These are phyloP conservation scores for Paralvinella palmiformis DNA, from an alignment of 1,140 invertebrate genomes.

Conservation along the genomic window DNA sequence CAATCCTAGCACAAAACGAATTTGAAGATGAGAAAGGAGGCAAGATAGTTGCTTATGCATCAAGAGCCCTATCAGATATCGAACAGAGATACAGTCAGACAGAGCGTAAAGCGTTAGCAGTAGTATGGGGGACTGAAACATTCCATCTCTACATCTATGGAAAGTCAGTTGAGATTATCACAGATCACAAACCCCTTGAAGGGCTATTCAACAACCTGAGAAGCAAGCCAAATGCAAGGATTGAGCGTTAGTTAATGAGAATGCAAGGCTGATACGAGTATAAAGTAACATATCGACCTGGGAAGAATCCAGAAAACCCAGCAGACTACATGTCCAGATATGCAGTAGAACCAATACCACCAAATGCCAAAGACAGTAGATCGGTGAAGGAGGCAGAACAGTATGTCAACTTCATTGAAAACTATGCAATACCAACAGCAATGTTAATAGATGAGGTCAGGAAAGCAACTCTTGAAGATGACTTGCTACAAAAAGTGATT, in stretches of 20 bases:
- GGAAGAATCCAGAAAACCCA: background rate
- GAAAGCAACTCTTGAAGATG: slow-evolving; percentile 2
- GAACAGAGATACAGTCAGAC: slow-evolving; percentile 9
- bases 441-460: background rate
- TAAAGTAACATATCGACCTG: slow-evolving; percentile 3
- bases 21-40: background rate
- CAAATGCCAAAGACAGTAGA: background rate
- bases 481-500: background rate
- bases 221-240: background rate
- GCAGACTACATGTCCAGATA: slow-evolving; percentile 1
- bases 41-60: slow-evolving; percentile 1
- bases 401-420: slow-evolving; percentile 4
- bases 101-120: background rate
- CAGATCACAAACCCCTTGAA: slow-evolving; percentile 9
- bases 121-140: background rate
- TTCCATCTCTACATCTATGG: slow-evolving; percentile 8
- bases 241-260: slow-evolving; percentile 7
- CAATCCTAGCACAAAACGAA: slow-evolving; percentile 2
- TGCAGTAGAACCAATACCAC: background rate
- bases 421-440: background rate
- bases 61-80: background rate
- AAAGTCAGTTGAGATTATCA: background rate
- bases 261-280: background rate
- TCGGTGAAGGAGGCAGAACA: background rate
- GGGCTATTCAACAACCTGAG: slow-evolving; percentile 2